Evolutionary conservation across 2,113 vertebrate genomes (phyloP).

Genomic region (Bubo bubo): DNA sequence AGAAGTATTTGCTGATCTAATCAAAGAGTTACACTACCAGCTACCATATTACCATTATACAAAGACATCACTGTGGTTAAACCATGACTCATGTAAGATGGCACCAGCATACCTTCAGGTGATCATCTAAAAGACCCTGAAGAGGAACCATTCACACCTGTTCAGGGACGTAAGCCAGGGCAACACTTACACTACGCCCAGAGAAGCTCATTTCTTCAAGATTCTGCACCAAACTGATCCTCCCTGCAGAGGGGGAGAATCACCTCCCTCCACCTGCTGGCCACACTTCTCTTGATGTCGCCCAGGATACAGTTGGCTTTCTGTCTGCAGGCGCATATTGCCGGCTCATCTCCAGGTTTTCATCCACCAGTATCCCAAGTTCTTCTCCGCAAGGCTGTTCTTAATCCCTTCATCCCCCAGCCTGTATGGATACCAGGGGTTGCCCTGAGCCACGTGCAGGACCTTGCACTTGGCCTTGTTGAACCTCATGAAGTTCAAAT

Average conservation of each 20-base stretch:
- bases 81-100: background rate
- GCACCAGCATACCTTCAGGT: background rate
- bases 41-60: background rate
- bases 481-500: background rate
- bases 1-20: background rate
- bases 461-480: background rate
- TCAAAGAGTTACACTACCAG: background rate
- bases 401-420: too few relatives aligned
- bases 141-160: background rate
- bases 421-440: too few relatives aligned
- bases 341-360: too few relatives aligned
- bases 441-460: background rate
- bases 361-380: too few relatives aligned
- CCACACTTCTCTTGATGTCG: too few relatives aligned
- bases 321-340: too few relatives aligned
- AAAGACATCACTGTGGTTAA: background rate
- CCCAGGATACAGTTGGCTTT: background rate
- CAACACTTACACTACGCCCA: background rate
- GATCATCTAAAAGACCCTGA: background rate
- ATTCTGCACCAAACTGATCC: background rate
- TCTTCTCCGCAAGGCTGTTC: too few relatives aligned
- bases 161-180: background rate
- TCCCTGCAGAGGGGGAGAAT: too few relatives aligned
- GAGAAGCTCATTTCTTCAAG: background rate
- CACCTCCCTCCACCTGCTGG: too few relatives aligned